Percentiles rank a stretch among this genome's conserved stretches.
phyloP scores from a whole-genome alignment of 2,888 invertebrate genomes.

The Eledona agricola region DNA sequence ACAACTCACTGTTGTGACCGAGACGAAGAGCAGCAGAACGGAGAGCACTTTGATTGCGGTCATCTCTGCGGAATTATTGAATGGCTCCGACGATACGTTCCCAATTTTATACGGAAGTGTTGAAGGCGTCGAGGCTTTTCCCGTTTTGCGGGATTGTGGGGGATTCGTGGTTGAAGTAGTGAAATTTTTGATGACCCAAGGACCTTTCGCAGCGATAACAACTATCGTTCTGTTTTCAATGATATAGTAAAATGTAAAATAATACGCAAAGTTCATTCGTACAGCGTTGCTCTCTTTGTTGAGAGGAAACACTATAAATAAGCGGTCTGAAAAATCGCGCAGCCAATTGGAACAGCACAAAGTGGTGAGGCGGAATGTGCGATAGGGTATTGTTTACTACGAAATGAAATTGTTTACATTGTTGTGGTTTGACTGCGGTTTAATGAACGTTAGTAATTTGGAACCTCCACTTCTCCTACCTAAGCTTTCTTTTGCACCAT shows the following conservation, averaged over 20 bases:
- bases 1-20: conserved; percentile 1
- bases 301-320: conserved; percentile 10
- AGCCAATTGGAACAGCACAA: conserved; percentile 27
- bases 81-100: background rate
- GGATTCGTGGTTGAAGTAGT: conserved; percentile 34
- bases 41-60: conserved; percentile 10
- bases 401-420: no score
- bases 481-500: no score
- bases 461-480: no score
- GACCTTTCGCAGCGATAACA: conserved; percentile 23
- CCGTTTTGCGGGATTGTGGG: conserved; percentile 26
- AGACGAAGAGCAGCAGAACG: conserved; percentile 8
- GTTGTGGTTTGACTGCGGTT: no score
- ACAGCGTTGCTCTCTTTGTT: conserved; percentile 24
- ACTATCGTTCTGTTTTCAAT: conserved; percentile 29
- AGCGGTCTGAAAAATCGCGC: conserved; percentile 17
- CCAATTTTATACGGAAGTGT: conserved; percentile 13
- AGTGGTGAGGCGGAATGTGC: background rate
- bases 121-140: conserved; percentile 16
- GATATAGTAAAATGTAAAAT: conserved; percentile 21
- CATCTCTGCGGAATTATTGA: conserved; percentile 3
- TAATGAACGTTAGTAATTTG: no score
- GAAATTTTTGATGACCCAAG: conserved; percentile 31
- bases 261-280: conserved; percentile 31
- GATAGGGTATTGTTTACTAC: conserved; percentile 18